Base-by-base conservation (phyloP, 2,888 invertebrate genomes). In the Drosophila suboccidentalis region DNA sequence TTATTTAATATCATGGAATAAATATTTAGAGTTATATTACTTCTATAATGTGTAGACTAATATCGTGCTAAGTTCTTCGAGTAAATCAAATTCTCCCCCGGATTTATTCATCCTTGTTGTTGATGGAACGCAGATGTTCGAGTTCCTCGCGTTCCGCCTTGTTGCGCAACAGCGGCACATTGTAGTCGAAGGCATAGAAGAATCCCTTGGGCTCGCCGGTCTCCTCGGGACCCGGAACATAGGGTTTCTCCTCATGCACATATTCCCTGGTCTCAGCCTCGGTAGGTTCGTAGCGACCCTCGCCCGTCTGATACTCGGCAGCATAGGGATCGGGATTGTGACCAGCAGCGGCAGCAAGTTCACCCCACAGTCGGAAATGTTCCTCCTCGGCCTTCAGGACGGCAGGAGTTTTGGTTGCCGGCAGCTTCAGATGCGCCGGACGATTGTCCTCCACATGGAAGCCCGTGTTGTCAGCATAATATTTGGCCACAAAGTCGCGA, bases 381-480 rank as follows among this genome's bases (percentile, higher is more conserved):
- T 95, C 95, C 54, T 95, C 94, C 72, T 96, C 94, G 36, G 96
- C 96, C 15, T 94, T 95, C 66, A 94, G 94, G 4, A 96, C 96
- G 71, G 95, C 96, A 0, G 95, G 95, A 0, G 95, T 95, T 90
- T 96, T 96, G 74, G 95, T 94, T 11, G 94, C 94, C 0, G 95
- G 95, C 89, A 94, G 93, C 58, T 95, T 94, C 54, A 94, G 93
- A 54, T 94, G 94, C 82, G 95, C 94, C 13, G 95, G 95, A 3
- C 95, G 93, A 90, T 96, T 96, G 87, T 96, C 96, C 67, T 95
- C 94, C 74, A 96, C 96, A 92, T 96, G 96, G 94, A 96, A 96
- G n/a, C 96, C 96, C 75, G 94, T 93, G 75, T 94, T 94, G 90
- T 96, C 96, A 66, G 96, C 96, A 94, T 95, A 96, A 91, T 96